Evolutionary conservation across 2,113 vertebrate genomes (phyloP).

Genomic region (Salvator merianae): DNA sequence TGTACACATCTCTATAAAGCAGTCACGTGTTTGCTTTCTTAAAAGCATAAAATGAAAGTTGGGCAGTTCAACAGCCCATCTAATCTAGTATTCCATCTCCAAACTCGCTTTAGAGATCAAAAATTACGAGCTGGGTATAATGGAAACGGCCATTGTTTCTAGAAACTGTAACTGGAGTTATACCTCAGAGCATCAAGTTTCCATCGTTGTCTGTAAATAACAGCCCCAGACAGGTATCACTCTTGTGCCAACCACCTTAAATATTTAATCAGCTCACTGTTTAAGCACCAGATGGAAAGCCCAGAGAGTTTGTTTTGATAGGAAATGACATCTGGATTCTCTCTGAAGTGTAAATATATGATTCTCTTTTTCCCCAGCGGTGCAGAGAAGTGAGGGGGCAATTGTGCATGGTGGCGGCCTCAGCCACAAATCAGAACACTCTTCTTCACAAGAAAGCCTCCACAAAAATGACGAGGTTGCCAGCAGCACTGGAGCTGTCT

Average conservation of each 20-base stretch:
- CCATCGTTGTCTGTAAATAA: neutral
- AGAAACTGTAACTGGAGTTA: neutral
- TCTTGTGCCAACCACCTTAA: neutral
- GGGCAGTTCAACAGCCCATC: no score
- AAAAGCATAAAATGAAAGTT: no score
- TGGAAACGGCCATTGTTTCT: neutral
- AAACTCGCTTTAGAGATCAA: no score
- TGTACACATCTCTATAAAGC: no score
- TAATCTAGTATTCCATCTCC: no score
- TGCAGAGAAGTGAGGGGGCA: constrained; percentile 13
- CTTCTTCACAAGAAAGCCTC: neutral
- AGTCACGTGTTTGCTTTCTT: no score
- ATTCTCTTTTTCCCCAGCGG: neutral
- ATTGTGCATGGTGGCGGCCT: neutral
- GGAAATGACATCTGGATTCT: neutral
- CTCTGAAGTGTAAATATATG: neutral
- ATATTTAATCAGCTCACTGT: neutral
- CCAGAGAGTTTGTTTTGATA: neutral
- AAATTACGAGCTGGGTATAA: neutral
- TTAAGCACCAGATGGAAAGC: neutral
- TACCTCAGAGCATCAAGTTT: neutral
- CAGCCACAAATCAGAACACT: neutral
- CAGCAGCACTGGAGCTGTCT: neutral
- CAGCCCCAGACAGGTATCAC: neutral
- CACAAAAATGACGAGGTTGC: no score